A percentile compares a stretch with the other conserved stretches of the same genome.
Evolutionary conservation across 2,797 vertebrate genomes (phyloP).

Genomic region (Sebastolobus alascanus): DNA sequence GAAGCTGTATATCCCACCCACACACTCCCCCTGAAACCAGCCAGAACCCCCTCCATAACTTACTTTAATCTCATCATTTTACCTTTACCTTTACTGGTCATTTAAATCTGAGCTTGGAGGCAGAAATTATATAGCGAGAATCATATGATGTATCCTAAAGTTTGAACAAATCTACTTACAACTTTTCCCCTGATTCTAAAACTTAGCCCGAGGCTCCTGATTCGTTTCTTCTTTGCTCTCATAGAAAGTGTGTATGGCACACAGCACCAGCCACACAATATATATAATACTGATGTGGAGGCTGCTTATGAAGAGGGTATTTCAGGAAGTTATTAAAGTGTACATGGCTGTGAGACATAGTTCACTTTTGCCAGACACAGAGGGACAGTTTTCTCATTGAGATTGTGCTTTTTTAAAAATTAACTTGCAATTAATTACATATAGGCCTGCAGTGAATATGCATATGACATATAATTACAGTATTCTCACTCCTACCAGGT

Average conservation of each 20-base stretch:
- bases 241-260: conserved; percentile 38
- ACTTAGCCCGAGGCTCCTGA: conserved; percentile 49
- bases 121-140: conserved; percentile 42
- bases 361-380: conserved; percentile 45
- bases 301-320: conserved; percentile 21
- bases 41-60: conserved; percentile 22
- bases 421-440: conserved; percentile 61
- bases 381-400: conserved; percentile 55
- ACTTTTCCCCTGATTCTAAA: conserved; percentile 61
- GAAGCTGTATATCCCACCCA: conserved; percentile 53
- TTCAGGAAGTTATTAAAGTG: conserved; percentile 31
- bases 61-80: conserved; percentile 49
- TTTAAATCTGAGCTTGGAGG: conserved; percentile 64
- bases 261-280: not conserved
- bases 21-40: conserved; percentile 38
- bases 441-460: conserved; percentile 59
- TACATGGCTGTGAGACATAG: conserved; percentile 36
- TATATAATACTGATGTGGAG: conserved; percentile 11
- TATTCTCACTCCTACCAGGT: conserved; percentile 55
- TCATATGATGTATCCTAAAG: conserved; percentile 65
- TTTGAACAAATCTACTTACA: conserved; percentile 74
- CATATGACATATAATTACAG: conserved; percentile 67
- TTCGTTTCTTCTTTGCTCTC: conserved; percentile 55
- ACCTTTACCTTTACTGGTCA: conserved; percentile 56
- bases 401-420: conserved; percentile 61